Evolutionary conservation across 2,797 vertebrate genomes (phyloP).

Genomic region (Anguilla pacifica): DNA sequence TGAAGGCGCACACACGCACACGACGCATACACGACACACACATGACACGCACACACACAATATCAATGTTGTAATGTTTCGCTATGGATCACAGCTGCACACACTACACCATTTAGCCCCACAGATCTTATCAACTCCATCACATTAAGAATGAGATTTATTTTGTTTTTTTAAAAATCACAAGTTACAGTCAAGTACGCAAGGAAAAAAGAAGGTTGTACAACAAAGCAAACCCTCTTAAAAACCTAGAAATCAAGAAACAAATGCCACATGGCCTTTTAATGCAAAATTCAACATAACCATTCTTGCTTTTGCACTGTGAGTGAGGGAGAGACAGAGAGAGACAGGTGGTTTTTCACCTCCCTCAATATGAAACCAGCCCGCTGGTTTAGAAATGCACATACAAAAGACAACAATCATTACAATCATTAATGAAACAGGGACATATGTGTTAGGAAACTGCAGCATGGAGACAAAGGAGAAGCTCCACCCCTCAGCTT

Average conservation of each 20-base stretch:
- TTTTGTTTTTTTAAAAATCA: conserved; percentile 29
- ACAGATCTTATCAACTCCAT: background rate
- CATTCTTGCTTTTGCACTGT: background rate
- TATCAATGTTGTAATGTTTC: too few relatives aligned
- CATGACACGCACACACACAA: too few relatives aligned
- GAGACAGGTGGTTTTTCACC: background rate
- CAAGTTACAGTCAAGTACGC: conserved; percentile 41
- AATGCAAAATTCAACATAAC: background rate
- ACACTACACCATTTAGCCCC: background rate
- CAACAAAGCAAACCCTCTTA: conserved; percentile 25
- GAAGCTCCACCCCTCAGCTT: background rate
- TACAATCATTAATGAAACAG: background rate
- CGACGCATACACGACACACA: too few relatives aligned
- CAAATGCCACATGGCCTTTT: conserved; percentile 3
- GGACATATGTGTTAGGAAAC: background rate
- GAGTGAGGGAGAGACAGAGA: background rate
- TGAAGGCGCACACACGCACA: too few relatives aligned
- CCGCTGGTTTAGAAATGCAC: conserved; percentile 37
- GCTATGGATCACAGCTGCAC: background rate
- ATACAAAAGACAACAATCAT: background rate
- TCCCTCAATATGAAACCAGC: conserved; percentile 30
- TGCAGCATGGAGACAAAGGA: background rate
- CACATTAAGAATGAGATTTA: conserved; percentile 16
- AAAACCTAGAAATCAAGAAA: conserved; percentile 19
- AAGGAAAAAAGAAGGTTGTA: conserved; percentile 27